phyloP scores from a whole-genome alignment of 2,113 vertebrate species.

The Cromileptes altivelis region DNA sequence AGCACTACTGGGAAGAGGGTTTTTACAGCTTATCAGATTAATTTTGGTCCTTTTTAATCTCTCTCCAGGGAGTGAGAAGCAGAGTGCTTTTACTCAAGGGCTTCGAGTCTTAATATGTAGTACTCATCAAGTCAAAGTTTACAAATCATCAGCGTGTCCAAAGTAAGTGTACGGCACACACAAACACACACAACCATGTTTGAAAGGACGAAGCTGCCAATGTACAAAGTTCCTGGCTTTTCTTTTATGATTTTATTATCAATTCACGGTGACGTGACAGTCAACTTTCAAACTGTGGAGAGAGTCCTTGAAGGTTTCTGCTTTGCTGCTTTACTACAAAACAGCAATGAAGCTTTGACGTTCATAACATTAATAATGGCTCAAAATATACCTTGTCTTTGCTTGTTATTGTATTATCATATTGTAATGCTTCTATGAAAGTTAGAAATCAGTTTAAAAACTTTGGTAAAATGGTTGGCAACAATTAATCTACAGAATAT shows the following conservation, averaged over 20 bases:
- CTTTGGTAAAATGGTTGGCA: background rate
- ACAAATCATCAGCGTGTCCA: background rate
- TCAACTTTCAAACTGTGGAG: background rate
- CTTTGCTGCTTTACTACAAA: background rate
- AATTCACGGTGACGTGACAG: background rate
- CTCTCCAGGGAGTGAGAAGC: conserved; percentile 24
- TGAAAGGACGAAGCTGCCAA: background rate
- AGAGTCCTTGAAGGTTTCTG: background rate
- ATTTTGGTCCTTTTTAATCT: conserved; percentile 58
- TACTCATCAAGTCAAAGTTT: conserved; percentile 18
- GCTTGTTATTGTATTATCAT: too few relatives aligned
- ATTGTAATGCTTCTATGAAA: background rate
- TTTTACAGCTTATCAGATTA: conserved; percentile 38
- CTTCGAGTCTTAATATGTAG: conserved; percentile 23
- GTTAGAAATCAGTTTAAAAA: background rate
- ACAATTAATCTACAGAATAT: background rate
- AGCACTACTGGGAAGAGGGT: background rate
- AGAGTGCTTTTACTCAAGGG: conserved; percentile 33
- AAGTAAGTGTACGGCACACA: background rate
- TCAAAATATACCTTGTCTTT: background rate
- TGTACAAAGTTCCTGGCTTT: background rate
- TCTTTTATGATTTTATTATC: background rate
- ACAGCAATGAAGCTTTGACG: background rate
- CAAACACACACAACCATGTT: background rate
- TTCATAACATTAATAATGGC: too few relatives aligned